Evolutionary conservation across 2,888 invertebrate genomes (phyloP), one percentile per base, ranked within the genome.

Genomic region (Nudaria mundana): DNA sequence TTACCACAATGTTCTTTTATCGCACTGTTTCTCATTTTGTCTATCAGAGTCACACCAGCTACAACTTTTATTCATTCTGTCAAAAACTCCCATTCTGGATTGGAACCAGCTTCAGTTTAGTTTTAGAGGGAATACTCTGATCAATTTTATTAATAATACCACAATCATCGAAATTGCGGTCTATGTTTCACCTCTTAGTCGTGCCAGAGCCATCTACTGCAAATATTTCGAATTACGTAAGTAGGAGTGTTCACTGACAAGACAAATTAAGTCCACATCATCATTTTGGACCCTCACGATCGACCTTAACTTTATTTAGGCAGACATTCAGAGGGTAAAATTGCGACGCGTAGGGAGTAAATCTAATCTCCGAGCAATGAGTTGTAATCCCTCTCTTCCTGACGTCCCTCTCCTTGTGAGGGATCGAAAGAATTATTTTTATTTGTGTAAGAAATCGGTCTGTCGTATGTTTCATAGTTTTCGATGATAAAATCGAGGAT

Each of bases 321-420:
- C 30, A 42, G 53, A 53, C 54, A 14, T 24, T 25, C 32, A n/a
- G 28, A 34, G 40, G 35, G 15, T 38, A 25, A 46, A 48, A 62
- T 56, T 53, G 56, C 52, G 45, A 34, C 33, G 42, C 37, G 12
- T 38, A 33, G 34, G 51, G 50, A 38, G 37, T 34, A 46, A 62
- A 65, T 56, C 50, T 59, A 63, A 68, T 71, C 59, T 57, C 44
- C 60, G 38, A 39, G 59, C 57, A 66, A 53, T 61, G 60, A 56
- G 42, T 51, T 52, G 55, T 57, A 51, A 62, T 56, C 46, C 58
- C 48, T 33, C 31, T 29, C 40, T 32, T 40, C 11, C 33, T 23
- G 20, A 7, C 12, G 28, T 13, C 20, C 30, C 8, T 11, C 6
- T 23, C 30, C 8, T 11, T 6, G 15, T 24, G 12, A 45, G 41